Conservation (phyloP, 1,140 invertebrate genomes). For the Paraescarpia echinospica region DNA sequence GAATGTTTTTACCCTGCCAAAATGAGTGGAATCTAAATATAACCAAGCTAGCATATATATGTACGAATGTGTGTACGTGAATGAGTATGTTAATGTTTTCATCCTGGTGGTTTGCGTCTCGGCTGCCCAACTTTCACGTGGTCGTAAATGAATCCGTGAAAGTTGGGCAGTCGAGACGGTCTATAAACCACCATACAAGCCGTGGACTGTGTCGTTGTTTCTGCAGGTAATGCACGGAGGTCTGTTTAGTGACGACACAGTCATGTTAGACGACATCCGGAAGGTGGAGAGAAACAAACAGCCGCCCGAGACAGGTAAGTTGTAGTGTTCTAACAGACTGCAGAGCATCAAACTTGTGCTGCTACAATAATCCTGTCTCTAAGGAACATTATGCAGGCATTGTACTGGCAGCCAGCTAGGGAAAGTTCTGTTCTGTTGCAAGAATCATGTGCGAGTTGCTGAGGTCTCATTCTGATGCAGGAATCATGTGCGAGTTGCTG, state of each 20-base stretch:
- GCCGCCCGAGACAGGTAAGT: slow-evolving; percentile 88
- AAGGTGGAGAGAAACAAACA: slow-evolving; percentile 88
- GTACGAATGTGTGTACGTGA: too few relatives aligned
- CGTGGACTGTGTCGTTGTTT: background rate
- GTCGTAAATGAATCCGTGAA: too few relatives aligned
- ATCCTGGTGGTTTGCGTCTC: too few relatives aligned
- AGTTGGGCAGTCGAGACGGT: too few relatives aligned
- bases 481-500: slow-evolving; percentile 93
- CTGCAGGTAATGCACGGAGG: slow-evolving; percentile 57
- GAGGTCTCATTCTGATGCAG: slow-evolving; percentile 73
- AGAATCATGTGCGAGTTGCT: slow-evolving; percentile 94
- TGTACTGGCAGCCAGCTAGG: background rate
- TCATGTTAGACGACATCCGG: slow-evolving; percentile 88
- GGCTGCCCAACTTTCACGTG: too few relatives aligned
- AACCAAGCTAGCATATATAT: background rate
- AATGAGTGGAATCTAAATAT: background rate
- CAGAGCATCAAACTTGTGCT: background rate
- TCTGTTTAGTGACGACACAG: slow-evolving; percentile 79
- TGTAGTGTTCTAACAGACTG: too few relatives aligned
- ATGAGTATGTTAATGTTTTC: too few relatives aligned
- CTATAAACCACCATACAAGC: background rate
- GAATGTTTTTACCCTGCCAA: background rate
- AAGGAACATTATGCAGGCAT: background rate
- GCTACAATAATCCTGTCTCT: background rate
- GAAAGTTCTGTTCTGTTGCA: slow-evolving; percentile 33